A percentile compares a stretch with the other conserved stretches of the same genome.
Conservation (phyloP, 1,140 invertebrate species). For the Trichonephila clavipes region DNA sequence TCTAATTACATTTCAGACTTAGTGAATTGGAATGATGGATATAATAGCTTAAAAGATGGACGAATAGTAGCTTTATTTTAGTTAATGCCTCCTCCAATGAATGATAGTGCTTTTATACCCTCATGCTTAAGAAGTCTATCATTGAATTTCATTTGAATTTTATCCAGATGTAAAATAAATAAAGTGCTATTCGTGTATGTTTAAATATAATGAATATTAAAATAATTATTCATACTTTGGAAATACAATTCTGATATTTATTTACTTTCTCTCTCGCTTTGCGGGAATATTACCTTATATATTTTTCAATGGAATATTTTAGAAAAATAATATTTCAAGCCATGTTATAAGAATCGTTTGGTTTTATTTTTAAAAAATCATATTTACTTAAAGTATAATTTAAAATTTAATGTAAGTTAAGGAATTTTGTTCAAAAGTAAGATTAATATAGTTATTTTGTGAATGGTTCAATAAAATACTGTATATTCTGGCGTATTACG, state of each 20-base stretch:
- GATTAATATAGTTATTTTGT: neutral
- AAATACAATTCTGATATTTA: too few relatives aligned
- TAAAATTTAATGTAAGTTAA: neutral
- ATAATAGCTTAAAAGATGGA: neutral
- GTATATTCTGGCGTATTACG: too few relatives aligned
- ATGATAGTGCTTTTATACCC: neutral
- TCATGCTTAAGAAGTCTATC: neutral
- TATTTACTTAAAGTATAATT: too few relatives aligned
- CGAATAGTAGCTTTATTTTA: neutral
- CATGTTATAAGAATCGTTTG: too few relatives aligned
- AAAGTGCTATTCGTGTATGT: neutral
- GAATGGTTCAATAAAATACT: too few relatives aligned
- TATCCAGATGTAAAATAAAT: neutral
- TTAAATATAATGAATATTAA: too few relatives aligned
- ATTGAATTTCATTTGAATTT: neutral
- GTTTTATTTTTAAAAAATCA: neutral
- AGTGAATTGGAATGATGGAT: slow-evolving; percentile 25
- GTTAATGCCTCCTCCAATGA: neutral
- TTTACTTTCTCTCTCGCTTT: too few relatives aligned
- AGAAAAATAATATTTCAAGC: too few relatives aligned
- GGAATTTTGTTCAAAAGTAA: neutral
- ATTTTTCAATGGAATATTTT: too few relatives aligned
- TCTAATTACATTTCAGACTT: slow-evolving; percentile 12
- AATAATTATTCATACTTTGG: too few relatives aligned
- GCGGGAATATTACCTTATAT: too few relatives aligned